Base-by-base conservation (phyloP, 37 sponge, comb jelly and placozoan genomes). In the Beroe forskalii region DNA sequence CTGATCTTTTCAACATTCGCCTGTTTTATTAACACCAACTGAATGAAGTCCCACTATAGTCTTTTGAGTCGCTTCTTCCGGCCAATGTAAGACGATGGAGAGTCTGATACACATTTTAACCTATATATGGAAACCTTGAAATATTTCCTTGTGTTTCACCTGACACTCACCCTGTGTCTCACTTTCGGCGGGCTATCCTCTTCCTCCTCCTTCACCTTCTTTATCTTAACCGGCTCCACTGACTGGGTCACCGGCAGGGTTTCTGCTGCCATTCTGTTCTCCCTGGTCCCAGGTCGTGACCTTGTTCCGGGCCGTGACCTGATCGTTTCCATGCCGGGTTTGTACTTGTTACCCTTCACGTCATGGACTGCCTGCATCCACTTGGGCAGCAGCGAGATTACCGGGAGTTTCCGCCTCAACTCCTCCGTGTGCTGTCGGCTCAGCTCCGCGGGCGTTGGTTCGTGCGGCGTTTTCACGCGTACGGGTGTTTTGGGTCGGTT, bases 311-410 rank as follows among this genome's bases (percentile, higher is more conserved):
- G 55, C 55, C 55, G 55, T 17, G 55, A 48, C 55, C 55, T 48
- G 55, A 48, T 48, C 12, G 55, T 48, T 12, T 48, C 55, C 55
- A 48, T 48, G 55, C 12, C 55, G 55, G 55, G 55, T 48, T 48
- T 48, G 12, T 48, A 48, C 12, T 48, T 48, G 12, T 48, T 48
- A 48, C 55, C 12, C 55, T 48, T 48, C 55, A 48, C 55, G 12
- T 80, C 86, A 0, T 38, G 0, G 28, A 80, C 55, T 6, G 22
- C 55, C 35, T 38, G 43, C n/a, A 80, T 32, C 86, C 86, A 80
- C 55, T 80, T 80, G 8, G 86, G 86, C 30, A 80, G n/a, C 4
- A 80, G n/a, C 30, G 86, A 80, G 9, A 80, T 80, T 0, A 80
- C 40, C 8, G 86, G 86, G 4, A 80, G 55, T 44, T 80, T 80